Base-by-base conservation (phyloP, 2,113 vertebrate species). In the Trogon surrucura region DNA sequence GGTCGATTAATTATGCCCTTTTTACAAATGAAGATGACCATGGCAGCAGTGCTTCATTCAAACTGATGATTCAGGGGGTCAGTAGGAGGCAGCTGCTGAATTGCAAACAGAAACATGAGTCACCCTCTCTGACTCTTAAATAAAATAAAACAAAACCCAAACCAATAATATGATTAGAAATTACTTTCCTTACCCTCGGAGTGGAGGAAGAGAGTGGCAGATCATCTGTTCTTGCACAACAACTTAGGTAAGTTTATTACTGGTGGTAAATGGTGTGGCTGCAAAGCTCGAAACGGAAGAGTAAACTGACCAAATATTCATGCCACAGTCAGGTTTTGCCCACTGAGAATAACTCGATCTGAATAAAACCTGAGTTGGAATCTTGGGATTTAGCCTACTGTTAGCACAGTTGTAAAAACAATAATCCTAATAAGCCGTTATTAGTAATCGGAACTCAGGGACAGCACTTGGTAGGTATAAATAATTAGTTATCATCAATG, bases 41-140 rank as follows among this genome's bases (percentile, higher is more conserved):
- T 64, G 64, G 34, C 64, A 94, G 69, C 50, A 89, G 47, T 23
- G 50, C 70, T 91, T 83, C 70, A 88, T 54, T 66, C 15, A 11
- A 88, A 73, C 26, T 80, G 60, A 78, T 94, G 92, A 95, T 91
- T 94, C 93, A 81, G 16, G 57, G 29, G 53, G 57, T 86, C 69
- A 65, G 90, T 74, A 75, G 75, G 88, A 96, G 77, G n/a, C 90
- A 96, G 90, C 88, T 91, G 85, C 56, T 93, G 79, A 78, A 78
- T 60, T 80, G 36, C 80, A 93, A 94, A 92, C 85, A 93, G 82
- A 94, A 89, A 29, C 51, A 44, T 57, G 50, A 94, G 48, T 88
- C 79, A 89, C 21, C 8, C 21, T 77, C 66, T 66, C 57, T 87
- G 30, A 72, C 29, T 93, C 14, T 58, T 79, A 50, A 48, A 69